Base-by-base conservation (phyloP, 1,140 invertebrate genomes). In the Apocrypta bakeri region DNA sequence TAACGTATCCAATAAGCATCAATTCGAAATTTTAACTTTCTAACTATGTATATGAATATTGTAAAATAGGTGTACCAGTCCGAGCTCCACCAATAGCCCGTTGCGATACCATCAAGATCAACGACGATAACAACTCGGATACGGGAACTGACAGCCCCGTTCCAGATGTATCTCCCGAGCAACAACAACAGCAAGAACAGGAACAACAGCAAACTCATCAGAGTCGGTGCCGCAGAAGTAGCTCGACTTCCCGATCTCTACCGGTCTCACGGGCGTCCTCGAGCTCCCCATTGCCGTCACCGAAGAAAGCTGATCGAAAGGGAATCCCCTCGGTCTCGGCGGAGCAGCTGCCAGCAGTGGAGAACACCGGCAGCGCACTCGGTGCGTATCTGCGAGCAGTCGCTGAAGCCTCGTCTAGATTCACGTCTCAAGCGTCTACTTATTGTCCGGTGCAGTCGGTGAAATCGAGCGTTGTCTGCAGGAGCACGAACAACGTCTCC, bases 331-430 rank as follows among this genome's bases (percentile, higher is more conserved):
- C 72, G 24, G 17, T 56, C 3, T 74, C 72, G 14, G 21, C 31
- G 9, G 27, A 48, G 31, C 72, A 17, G 78, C 40, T 8, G 9
- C 2, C 31, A 37, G 33, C 33, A 9, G 33, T 37, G 0, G 73
- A n/a, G 33, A 37, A n/a, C 63, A 11, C 1, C 17, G 27, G n/a
- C 48, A 56, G 31, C 33, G 63, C 25, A 1, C 82, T 78, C 31
- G 82, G 82, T 83, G 82, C 75, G 82, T 82, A 82, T 82, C n/a
- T 3, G 12, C 40, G 71, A 56, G 21, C 3, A 21, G 72, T 21
- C 74, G 68, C 37, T 42, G 72, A 37, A 12, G 8, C 25, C 27
- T 24, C 78, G 24, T 31, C 78, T 66, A 7, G n/a, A 64, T 14
- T 25, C 21, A n/a, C 56, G 24, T 24, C 24, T n/a, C 74, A 29